Percentiles rank a stretch among this genome's conserved stretches.
Evolutionary conservation across 2,797 vertebrate species (phyloP).

Genomic region (Phrynocephalus guinanensis): DNA sequence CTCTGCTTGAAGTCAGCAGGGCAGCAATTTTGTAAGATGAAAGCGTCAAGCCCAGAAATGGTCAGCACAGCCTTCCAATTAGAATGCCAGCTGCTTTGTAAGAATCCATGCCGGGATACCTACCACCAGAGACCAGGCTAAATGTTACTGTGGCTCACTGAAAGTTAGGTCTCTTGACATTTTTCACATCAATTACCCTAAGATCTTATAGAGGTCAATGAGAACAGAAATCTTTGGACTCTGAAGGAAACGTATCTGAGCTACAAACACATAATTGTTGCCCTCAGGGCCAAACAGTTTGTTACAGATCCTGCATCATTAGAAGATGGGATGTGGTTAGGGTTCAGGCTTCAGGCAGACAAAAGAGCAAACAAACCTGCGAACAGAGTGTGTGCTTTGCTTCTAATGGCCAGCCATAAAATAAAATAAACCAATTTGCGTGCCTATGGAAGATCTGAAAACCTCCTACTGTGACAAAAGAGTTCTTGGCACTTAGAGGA

Average conservation of each 20-base stretch:
- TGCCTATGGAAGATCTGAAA: no score
- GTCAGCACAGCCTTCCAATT: constrained; percentile 7
- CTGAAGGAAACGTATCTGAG: constrained; percentile 26
- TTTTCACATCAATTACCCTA: rapidly evolving
- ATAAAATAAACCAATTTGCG: no score
- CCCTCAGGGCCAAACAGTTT: no score
- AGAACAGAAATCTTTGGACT: constrained; percentile 37
- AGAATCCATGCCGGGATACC: constrained; percentile 45
- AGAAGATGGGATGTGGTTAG: no score
- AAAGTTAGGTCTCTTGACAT: constrained; percentile 10
- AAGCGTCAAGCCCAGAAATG: constrained; percentile 43
- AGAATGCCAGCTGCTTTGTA: background rate
- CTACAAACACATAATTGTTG: background rate
- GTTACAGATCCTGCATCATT: no score
- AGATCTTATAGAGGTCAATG: constrained; percentile 16
- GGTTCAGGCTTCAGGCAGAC: no score
- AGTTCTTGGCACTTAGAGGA: no score
- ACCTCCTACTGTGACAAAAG: no score
- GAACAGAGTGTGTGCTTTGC: no score
- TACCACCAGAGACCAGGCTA: constrained; percentile 42
- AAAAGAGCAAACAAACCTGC: no score
- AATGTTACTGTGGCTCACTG: background rate
- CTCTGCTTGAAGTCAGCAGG: background rate
- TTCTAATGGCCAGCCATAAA: no score
- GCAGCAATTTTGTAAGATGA: constrained; percentile 14